Base-by-base conservation (phyloP, 1,140 invertebrate species). In the Nephila pilipes region DNA sequence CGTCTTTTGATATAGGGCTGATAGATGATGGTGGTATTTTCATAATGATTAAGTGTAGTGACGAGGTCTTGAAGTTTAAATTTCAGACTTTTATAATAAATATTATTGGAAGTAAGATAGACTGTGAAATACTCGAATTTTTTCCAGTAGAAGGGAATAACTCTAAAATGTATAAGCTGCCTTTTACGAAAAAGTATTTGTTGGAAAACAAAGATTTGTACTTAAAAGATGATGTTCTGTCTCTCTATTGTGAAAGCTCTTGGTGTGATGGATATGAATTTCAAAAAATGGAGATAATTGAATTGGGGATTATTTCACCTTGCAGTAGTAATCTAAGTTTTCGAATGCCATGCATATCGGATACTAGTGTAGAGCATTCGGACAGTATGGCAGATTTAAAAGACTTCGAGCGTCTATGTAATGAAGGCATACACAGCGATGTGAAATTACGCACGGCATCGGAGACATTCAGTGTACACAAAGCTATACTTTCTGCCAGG, bases 401-500 rank as follows among this genome's bases (percentile, higher is more conserved):
- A n/a, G 8, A 63, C 22, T 10, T 65, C 22, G n/a, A 25, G n/a
- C 12, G 1, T 22, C 2, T 81, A 16, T 81, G 38, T 14, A 38
- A 22, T 3, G 79, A 81, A 16, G 79, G 46, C 1, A 81, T 20
- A 0, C 22, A 14, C 79, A 38, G 95, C 0, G 95, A 95, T 90
- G 95, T 95, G 63, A 95, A 93, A 16, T 94, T 95, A 5, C 80
- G 93, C 32, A 95, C 94, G 32, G 80, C 87, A 22, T 90, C 54
- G n/a, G 85, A 93, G 29, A 94, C 94, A 83, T 94, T 96, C 25
- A 87, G 87, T 25, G 95, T 94, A 46, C 95, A 95, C 89, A 95
- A 95, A 80, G 93, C 94, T 22, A 94, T 95, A 14, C 87, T 95
- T 18, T 94, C 94, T 5, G 95, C 95, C 80, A 95, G 95, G 4